phyloP scores from a whole-genome alignment of 2,797 vertebrate species.

The Hybognathus amarus region DNA sequence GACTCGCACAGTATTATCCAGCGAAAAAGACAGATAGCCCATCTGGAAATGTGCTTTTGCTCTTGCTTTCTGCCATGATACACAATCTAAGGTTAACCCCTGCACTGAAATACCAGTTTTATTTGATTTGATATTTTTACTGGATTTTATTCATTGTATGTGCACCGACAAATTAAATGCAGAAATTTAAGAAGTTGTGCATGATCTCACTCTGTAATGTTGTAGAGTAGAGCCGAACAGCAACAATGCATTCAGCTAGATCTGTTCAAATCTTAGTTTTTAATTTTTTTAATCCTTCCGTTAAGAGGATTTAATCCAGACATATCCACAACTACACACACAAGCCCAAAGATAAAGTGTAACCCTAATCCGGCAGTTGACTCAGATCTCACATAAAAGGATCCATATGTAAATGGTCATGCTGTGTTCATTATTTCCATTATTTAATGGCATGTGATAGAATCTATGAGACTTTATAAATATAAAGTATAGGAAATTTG shows the following conservation, averaged over 20 bases:
- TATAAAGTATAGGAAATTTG: neutral
- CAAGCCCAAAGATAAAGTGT: constrained; percentile 36
- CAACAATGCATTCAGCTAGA: constrained; percentile 47
- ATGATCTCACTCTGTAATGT: neutral
- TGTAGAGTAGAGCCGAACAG: neutral
- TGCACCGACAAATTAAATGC: neutral
- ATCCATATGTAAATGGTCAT: constrained; percentile 26
- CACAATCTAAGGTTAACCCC: neutral
- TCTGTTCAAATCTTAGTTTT: constrained; percentile 61
- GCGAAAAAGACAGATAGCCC: constrained; percentile 49
- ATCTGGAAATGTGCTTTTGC: constrained; percentile 62
- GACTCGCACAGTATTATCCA: constrained; percentile 40
- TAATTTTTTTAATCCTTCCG: constrained; percentile 64
- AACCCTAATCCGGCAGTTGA: constrained; percentile 63
- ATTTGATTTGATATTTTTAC: neutral
- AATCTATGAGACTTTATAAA: constrained; percentile 17
- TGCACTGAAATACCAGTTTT: constrained; percentile 1
- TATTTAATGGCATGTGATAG: neutral
- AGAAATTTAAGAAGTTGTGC: neutral
- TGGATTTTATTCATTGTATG: neutral
- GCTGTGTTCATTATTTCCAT: neutral
- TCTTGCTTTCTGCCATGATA: constrained; percentile 5
- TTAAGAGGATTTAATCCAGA: constrained; percentile 75
- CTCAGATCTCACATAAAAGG: constrained; percentile 48
- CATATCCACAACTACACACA: constrained; percentile 53